Conservation (phyloP, 2,113 vertebrate genomes). For the Cyprinodon brontotheroides region DNA sequence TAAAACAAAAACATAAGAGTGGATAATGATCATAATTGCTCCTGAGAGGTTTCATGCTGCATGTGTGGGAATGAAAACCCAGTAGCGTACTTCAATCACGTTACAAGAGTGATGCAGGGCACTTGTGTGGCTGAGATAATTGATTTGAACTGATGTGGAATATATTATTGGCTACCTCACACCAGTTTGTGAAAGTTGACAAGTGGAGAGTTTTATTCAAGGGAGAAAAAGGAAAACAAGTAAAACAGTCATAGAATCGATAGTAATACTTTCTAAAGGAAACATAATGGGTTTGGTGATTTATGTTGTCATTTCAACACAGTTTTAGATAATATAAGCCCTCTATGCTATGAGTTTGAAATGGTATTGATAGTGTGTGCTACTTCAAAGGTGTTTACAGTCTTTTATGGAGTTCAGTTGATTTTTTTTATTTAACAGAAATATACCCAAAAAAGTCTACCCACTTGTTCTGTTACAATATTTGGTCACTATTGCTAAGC, state of each 20-base stretch:
- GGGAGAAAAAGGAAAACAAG: not conserved
- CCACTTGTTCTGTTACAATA: too few relatives aligned
- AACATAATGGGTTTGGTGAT: too few relatives aligned
- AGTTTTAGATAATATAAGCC: too few relatives aligned
- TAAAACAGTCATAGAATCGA: not conserved
- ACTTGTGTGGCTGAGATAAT: slow-evolving; percentile 52
- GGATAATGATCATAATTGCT: slow-evolving; percentile 71
- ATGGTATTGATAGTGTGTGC: too few relatives aligned
- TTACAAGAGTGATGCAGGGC: slow-evolving; percentile 42
- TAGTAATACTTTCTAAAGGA: too few relatives aligned
- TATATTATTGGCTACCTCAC: slow-evolving; percentile 63
- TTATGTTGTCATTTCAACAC: too few relatives aligned
- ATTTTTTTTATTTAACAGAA: too few relatives aligned
- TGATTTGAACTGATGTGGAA: slow-evolving; percentile 66
- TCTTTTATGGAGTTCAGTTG: too few relatives aligned
- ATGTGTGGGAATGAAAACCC: slow-evolving; percentile 60
- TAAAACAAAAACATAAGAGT: slow-evolving; percentile 50
- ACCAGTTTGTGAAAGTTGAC: slow-evolving; percentile 55
- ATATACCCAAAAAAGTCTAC: too few relatives aligned
- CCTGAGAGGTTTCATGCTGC: slow-evolving; percentile 55
- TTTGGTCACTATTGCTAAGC: too few relatives aligned
- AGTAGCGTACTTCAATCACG: slow-evolving; percentile 67
- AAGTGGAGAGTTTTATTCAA: slow-evolving; percentile 36
- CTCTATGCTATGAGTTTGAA: too few relatives aligned
- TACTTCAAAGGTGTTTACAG: too few relatives aligned